Evolutionary conservation across 37 sponge, comb jelly and placozoan species (phyloP).

Genomic region (Chondrilla cf. caribensis): DNA sequence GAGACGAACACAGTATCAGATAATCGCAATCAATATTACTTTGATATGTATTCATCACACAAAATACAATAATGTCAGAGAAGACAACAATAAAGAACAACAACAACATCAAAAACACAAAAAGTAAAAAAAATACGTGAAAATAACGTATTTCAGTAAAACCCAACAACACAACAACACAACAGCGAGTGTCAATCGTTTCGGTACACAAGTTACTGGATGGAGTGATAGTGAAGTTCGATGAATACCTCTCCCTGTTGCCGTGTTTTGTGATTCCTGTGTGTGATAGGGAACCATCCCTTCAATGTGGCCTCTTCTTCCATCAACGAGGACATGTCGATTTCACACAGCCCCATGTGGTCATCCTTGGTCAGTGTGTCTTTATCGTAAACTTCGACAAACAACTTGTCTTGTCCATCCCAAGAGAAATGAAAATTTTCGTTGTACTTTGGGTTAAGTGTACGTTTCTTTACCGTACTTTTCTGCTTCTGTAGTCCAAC

Average conservation of each 20-base stretch:
- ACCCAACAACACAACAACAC: not conserved
- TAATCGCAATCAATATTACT: no score
- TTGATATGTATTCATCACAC: no score
- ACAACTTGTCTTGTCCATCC: constrained; percentile 61
- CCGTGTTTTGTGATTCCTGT: constrained; percentile 59
- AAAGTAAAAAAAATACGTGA: not conserved
- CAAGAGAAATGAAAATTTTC: constrained; percentile 82
- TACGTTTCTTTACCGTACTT: constrained; percentile 58
- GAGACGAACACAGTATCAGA: no score
- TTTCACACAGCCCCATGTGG: constrained; percentile 64
- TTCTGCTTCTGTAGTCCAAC: constrained; percentile 66
- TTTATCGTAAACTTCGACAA: constrained; percentile 72
- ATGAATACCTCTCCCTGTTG: constrained; percentile 64
- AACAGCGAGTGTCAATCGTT: not conserved
- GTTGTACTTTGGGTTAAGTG: constrained; percentile 66
- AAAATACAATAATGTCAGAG: no score
- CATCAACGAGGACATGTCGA: constrained; percentile 43
- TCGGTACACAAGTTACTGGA: not conserved
- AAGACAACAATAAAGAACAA: not conserved
- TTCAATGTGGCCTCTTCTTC: constrained; percentile 16
- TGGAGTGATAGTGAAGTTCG: not conserved
- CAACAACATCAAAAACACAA: constrained; percentile 5
- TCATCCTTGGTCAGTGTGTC: constrained; percentile 69
- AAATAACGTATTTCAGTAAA: not conserved
- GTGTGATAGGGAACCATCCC: constrained; percentile 59